phyloP scores from a whole-genome alignment of 53 echinoderm and acorn worm genomes.

The Apostichopus leukothele region DNA sequence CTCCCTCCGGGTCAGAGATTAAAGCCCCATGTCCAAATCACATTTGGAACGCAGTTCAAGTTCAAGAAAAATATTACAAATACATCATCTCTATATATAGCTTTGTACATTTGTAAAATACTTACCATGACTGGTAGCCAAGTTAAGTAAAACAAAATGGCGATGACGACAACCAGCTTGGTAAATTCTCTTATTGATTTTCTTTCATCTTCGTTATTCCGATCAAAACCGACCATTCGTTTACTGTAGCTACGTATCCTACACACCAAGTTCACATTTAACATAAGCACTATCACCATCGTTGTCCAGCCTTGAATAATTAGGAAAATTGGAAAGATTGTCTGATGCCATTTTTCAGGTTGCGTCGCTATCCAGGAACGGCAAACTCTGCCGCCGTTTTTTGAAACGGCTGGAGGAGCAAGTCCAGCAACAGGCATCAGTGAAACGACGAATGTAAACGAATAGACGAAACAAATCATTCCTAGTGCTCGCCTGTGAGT shows the following conservation, averaged over 20 bases:
- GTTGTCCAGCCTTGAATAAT: constrained; percentile 89
- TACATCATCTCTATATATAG: too few relatives aligned
- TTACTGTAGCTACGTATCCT: constrained; percentile 71
- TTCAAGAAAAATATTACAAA: too few relatives aligned
- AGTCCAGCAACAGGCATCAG: constrained; percentile 81
- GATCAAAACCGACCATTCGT: constrained; percentile 54
- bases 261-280: constrained; percentile 74
- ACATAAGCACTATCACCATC: constrained; percentile 77
- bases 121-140: constrained; percentile 98
- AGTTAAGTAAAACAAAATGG: constrained; percentile 89
- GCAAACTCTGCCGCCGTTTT: constrained; percentile 55
- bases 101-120: neutral
- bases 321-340: constrained; percentile 72
- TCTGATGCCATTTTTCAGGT: constrained; percentile 70
- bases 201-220: constrained; percentile 56
- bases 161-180: constrained; percentile 82
- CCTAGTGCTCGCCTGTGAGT: constrained; percentile 59
- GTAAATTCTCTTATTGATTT: constrained; percentile 84
- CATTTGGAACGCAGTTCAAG: too few relatives aligned
- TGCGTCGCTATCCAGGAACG: constrained; percentile 84
- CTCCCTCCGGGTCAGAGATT: too few relatives aligned
- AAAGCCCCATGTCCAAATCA: too few relatives aligned
- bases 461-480: constrained; percentile 71
- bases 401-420: constrained; percentile 74
- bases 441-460: constrained; percentile 71